Percentiles rank a stretch among this genome's conserved stretches.
These are phyloP conservation scores for Drosophila ambigua DNA, from an alignment of 1,140 invertebrate genomes.

Conservation along the genomic window DNA sequence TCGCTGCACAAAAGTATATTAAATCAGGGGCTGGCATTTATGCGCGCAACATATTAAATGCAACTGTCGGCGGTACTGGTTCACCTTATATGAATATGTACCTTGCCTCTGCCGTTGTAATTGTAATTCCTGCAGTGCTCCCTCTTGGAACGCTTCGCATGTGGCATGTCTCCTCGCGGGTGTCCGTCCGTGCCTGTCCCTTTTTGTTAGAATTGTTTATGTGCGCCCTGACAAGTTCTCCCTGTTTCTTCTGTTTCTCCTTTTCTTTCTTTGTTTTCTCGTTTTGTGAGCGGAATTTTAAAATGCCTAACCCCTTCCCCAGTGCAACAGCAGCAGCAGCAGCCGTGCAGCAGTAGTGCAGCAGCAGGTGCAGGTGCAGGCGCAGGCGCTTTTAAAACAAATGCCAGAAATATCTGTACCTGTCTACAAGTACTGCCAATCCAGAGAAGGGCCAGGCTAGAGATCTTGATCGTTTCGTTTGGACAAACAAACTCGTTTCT, in stretches of 20 bases:
- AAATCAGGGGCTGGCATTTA: too few species aligned
- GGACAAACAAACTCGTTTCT: slow-evolving; percentile 51
- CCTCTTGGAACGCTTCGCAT: slow-evolving; percentile 34
- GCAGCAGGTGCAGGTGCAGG: slow-evolving; percentile 61
- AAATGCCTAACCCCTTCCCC: slow-evolving; percentile 42
- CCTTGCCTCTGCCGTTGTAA: slow-evolving; percentile 23
- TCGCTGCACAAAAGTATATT: too few species aligned
- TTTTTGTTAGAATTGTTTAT: slow-evolving; percentile 66
- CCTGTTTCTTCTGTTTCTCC: slow-evolving; percentile 7
- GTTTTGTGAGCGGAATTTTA: slow-evolving; percentile 69
- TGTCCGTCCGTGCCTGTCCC: slow-evolving; percentile 39
- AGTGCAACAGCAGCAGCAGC: slow-evolving; percentile 20
- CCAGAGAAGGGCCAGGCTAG: background rate
- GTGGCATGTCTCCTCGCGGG: slow-evolving; percentile 3
- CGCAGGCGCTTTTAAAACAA: slow-evolving; percentile 69
- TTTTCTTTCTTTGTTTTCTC: slow-evolving; percentile 58
- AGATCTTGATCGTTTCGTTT: slow-evolving; percentile 7
- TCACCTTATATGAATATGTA: too few species aligned
- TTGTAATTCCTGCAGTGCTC: slow-evolving; percentile 61
- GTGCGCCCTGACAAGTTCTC: slow-evolving; percentile 57
- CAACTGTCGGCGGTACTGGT: slow-evolving; percentile 13
- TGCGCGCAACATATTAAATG: background rate
- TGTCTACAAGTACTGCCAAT: slow-evolving; percentile 4
- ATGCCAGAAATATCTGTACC: slow-evolving; percentile 56
- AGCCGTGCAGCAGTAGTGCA: slow-evolving; percentile 42